These are phyloP conservation scores for Ganaspis sp. DNA, from an alignment of 1,140 invertebrate species.

Conservation along the genomic window DNA sequence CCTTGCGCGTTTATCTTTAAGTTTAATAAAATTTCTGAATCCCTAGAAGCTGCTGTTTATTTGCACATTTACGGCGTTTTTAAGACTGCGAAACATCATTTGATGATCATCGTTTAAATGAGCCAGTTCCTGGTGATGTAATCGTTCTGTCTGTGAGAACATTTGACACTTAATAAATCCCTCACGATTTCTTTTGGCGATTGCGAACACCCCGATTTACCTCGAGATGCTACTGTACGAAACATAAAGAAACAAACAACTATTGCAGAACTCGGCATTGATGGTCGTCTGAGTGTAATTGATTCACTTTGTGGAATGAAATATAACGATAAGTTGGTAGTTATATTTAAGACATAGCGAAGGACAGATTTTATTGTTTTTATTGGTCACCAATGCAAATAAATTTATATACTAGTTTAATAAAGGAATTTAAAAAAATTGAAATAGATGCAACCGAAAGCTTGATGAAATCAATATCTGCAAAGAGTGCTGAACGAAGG, in stretches of 20 bases:
- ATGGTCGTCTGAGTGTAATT: neutral
- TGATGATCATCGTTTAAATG: slow-evolving; percentile 25
- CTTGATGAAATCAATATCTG: slow-evolving; percentile 14
- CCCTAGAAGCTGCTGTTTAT: neutral
- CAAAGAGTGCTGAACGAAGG: slow-evolving; percentile 24
- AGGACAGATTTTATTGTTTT: slow-evolving; percentile 40
- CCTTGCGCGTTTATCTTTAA: slow-evolving; percentile 37
- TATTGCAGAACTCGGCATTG: slow-evolving; percentile 19
- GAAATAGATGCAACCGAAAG: slow-evolving; percentile 43
- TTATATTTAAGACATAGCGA: slow-evolving; percentile 42
- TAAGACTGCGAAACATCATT: slow-evolving; percentile 29
- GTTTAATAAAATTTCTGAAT: slow-evolving; percentile 24
- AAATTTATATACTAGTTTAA: slow-evolving; percentile 35
- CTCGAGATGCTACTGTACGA: neutral
- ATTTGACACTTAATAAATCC: slow-evolving; percentile 27
- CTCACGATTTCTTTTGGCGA: slow-evolving; percentile 35
- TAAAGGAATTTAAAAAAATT: slow-evolving; percentile 37
- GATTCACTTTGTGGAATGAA: slow-evolving; percentile 38
- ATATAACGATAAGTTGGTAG: slow-evolving; percentile 36
- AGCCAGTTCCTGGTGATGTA: slow-evolving; percentile 24
- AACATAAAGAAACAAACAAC: slow-evolving; percentile 33
- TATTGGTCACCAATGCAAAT: slow-evolving; percentile 43
- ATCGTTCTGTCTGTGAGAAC: slow-evolving; percentile 15
- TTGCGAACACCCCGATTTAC: slow-evolving; percentile 5
- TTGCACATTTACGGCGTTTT: slow-evolving; percentile 15